A percentile compares a stretch with the other conserved stretches of the same genome.
phyloP scores from a whole-genome alignment of 2,113 vertebrate species.

The Dendropsophus ebraccatus region DNA sequence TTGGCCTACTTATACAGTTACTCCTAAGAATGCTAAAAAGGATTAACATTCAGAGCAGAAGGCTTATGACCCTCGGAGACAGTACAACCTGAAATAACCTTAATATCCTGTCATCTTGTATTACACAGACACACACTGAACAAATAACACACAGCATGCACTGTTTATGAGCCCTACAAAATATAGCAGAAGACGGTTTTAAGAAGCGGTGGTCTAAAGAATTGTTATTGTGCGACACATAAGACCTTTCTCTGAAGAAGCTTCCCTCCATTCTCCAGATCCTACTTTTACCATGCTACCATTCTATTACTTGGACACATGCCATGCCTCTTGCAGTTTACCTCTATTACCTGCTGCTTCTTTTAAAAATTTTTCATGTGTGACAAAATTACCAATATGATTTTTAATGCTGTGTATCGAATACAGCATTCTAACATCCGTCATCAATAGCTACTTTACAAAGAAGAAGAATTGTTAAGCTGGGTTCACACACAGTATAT shows the following conservation, averaged over 20 bases:
- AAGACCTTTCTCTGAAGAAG: neutral
- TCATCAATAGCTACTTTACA: neutral
- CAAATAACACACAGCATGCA: conserved; percentile 68
- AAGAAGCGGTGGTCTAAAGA: neutral
- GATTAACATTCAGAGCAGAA: conserved; percentile 81
- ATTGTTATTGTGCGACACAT: neutral
- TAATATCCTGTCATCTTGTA: conserved; percentile 83
- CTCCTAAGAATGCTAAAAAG: conserved; percentile 73
- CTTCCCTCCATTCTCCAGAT: neutral
- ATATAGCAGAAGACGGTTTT: conserved; percentile 1
- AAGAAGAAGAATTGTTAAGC: too few species aligned
- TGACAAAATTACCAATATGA: neutral
- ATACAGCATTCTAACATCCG: neutral
- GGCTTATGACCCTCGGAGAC: conserved; percentile 81
- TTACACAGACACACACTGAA: conserved; percentile 79
- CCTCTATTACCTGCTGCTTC: neutral
- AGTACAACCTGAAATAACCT: conserved; percentile 83
- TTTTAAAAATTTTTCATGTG: neutral
- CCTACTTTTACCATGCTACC: neutral
- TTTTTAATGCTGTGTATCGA: neutral
- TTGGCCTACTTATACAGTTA: conserved; percentile 78
- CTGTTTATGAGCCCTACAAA: neutral
- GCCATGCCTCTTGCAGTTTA: neutral
- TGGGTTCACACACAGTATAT: too few species aligned
- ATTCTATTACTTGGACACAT: neutral